A percentile compares a stretch with the other conserved stretches of the same genome.
These are phyloP conservation scores for Cerceris ruficornis DNA, from an alignment of 2,888 invertebrate genomes.

Conservation along the genomic window DNA sequence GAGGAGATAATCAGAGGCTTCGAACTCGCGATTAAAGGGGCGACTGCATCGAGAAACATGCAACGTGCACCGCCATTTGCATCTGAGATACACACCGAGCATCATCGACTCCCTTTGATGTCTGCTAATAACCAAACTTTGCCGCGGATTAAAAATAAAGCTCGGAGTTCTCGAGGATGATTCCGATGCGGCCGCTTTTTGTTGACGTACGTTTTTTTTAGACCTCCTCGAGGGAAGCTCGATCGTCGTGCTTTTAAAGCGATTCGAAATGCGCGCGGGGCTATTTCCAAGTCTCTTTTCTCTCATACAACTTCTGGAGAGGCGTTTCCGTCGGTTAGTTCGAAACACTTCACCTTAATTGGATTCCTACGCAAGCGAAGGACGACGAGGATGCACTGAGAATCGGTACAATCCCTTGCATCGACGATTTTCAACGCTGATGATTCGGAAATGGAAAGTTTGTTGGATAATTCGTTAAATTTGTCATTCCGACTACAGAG, in stretches of 20 bases:
- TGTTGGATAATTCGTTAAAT: neutral
- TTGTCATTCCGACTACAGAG: too few relatives aligned
- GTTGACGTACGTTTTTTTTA: neutral
- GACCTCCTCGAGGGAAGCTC: neutral
- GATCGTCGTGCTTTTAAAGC: neutral
- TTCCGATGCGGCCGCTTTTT: neutral
- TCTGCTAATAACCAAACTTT: neutral
- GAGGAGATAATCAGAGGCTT: conserved; percentile 31
- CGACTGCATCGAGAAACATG: neutral
- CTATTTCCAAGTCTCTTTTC: neutral
- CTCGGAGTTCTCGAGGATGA: neutral
- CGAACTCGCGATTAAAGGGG: conserved; percentile 26
- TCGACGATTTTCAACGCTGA: neutral
- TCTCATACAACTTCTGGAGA: neutral
- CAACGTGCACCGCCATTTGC: conserved; percentile 33
- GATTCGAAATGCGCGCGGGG: neutral
- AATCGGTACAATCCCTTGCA: neutral
- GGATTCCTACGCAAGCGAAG: neutral
- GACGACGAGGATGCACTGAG: neutral
- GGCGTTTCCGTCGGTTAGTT: too few relatives aligned
- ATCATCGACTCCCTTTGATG: conserved; percentile 1
- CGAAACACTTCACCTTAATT: neutral
- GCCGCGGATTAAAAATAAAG: neutral
- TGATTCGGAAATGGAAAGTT: neutral
- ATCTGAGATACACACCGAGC: conserved; percentile 19